Percentiles rank a stretch among this genome's conserved stretches.
Evolutionary conservation across 2,113 vertebrate genomes (phyloP).

Genomic region (Phyllostomus hastatus): DNA sequence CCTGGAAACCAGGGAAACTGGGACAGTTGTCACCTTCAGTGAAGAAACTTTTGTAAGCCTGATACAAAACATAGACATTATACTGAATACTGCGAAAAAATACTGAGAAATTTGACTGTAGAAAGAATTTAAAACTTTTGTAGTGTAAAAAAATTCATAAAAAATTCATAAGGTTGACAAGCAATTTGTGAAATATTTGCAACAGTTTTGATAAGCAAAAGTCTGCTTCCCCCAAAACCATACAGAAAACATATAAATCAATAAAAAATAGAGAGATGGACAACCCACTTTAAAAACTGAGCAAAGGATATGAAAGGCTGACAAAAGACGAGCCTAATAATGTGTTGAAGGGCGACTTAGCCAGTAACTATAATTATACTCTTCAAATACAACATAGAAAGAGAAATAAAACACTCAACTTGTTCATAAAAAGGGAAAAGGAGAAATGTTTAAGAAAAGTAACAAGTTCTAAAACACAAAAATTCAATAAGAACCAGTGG

Average conservation of each 20-base stretch:
- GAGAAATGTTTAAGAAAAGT: background rate
- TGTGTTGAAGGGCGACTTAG: background rate
- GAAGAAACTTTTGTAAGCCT: background rate
- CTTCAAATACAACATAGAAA: background rate
- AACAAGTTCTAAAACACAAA: background rate
- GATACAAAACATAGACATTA: background rate
- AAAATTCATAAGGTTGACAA: background rate
- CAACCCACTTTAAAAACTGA: background rate
- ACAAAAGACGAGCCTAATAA: background rate
- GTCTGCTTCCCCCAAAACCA: background rate
- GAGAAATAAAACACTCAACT: background rate
- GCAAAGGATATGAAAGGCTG: background rate
- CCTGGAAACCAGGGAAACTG: background rate
- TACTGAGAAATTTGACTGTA: background rate
- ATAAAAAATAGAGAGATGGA: background rate
- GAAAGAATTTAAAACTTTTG: background rate
- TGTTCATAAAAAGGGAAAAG: background rate
- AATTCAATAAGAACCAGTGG: background rate
- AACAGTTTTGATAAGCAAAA: background rate
- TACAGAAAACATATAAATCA: background rate
- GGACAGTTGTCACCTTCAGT: background rate
- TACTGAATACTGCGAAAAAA: too few relatives aligned
- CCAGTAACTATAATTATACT: background rate
- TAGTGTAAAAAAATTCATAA: background rate
- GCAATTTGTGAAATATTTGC: background rate